phyloP scores from a whole-genome alignment of 2,113 vertebrate genomes.

The Brachyhypopomus occidentalis region DNA sequence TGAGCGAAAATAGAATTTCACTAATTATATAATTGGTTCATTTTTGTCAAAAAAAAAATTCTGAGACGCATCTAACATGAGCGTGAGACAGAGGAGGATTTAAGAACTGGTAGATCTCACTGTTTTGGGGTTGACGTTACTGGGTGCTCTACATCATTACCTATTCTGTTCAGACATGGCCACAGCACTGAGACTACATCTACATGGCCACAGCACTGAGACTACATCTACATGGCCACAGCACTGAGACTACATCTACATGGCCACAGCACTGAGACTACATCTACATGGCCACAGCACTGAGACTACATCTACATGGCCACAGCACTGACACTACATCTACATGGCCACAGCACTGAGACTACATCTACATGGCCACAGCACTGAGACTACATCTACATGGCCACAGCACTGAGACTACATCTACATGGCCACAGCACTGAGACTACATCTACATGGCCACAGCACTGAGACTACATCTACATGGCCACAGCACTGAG shows the following conservation, averaged over 20 bases:
- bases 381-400: not conserved
- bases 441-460: not conserved
- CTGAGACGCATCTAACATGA: too few species aligned
- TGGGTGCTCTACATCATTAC: not conserved
- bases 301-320: not conserved
- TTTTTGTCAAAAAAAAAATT: too few species aligned
- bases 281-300: too few species aligned
- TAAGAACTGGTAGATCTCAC: not conserved
- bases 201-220: too few species aligned
- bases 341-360: too few species aligned
- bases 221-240: too few species aligned
- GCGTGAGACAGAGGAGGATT: not conserved
- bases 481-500: too few species aligned
- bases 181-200: not conserved
- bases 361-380: too few species aligned
- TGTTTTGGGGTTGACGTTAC: constrained; percentile 23
- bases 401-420: not conserved
- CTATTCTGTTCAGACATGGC: constrained; percentile 14
- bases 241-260: not conserved
- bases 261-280: not conserved
- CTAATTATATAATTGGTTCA: too few species aligned
- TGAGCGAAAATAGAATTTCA: not conserved
- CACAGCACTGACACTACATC: not conserved
- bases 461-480: not conserved
- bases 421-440: too few species aligned